Base-by-base conservation (phyloP, 2,113 vertebrate species). In the Stomatorhinus ivindoensis region DNA sequence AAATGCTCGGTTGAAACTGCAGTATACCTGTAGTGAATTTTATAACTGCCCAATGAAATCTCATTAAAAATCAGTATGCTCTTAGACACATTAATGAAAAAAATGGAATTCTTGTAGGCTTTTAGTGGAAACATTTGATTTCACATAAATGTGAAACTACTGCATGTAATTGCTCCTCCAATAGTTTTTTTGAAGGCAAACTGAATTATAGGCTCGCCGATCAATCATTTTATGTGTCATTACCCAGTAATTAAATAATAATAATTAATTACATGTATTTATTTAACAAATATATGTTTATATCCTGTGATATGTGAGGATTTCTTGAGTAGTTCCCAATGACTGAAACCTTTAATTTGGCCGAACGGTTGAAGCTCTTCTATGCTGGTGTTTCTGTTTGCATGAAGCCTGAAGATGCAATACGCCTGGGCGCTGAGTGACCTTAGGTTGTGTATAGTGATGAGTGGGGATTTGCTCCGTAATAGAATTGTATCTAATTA, bases 401-500 rank as follows among this genome's bases (percentile, higher is more conserved):
- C 51, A 65, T 86, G 89, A 90, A 91, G 90, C 91, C 92, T 93
- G 93, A 92, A 94, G 91, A 93, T 94, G 90, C 94, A 69, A 69
- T 94, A 92, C 92, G 91, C 93, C 94, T 93, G 92, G 94, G 93
- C 91, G 93, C 91, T 89, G 91, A 86, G 87, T 94, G 95, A 96
- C 95, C 95, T 92, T 82, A 86, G 93, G 93, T 94, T 95, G 94
- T 95, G 93, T 94, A 91, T 95, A 96, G 96, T 95, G 95, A 96
- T 95, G 94, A 96, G 93, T 93, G 93, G 93, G 94, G 44, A 95
- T 95, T 96, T 95, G 95, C 95, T 94, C 94, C 94, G 94, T 95
- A 96, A 96, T 95, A 95, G 95, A 96, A 96, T 95, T 96, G 95
- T 95, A 95, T 95, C 95, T 95, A 95, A 96, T 96, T 95, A 95